phyloP scores from a whole-genome alignment of 2,888 invertebrate species.

The Phymatocera aterrima region DNA sequence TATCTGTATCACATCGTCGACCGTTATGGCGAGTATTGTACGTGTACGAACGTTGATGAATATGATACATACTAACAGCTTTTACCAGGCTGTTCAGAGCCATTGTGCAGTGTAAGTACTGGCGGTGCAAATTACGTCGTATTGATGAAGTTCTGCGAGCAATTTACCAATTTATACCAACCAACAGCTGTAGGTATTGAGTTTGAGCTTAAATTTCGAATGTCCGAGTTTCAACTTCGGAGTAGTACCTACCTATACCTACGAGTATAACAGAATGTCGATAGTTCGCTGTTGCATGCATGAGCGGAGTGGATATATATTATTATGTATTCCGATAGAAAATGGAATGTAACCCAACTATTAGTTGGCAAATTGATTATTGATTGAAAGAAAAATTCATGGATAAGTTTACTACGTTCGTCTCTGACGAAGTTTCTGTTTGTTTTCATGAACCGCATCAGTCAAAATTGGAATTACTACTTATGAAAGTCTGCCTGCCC shows the following conservation, averaged over 20 bases:
- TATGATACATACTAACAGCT: constrained; percentile 20
- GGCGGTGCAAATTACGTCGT: background rate
- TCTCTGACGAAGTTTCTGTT: background rate
- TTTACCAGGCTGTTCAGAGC: background rate
- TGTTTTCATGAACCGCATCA: background rate
- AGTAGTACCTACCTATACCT: too few species aligned
- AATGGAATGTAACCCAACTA: background rate
- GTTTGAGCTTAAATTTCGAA: constrained; percentile 11
- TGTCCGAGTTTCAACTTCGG: constrained; percentile 3
- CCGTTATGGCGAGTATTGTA: background rate
- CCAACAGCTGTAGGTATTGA: background rate
- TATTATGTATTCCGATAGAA: background rate
- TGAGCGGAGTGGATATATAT: background rate
- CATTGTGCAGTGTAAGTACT: background rate
- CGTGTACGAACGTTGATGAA: constrained; percentile 10
- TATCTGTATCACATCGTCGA: background rate
- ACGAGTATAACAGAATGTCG: background rate
- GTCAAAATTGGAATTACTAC: background rate
- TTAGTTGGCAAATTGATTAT: background rate
- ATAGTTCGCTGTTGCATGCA: background rate
- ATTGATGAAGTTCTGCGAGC: constrained; percentile 1
- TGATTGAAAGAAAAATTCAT: too few species aligned
- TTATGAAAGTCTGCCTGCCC: background rate
- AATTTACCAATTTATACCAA: background rate
- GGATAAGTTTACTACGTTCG: too few species aligned